A percentile compares a stretch with the other conserved stretches of the same genome.
Evolutionary conservation across 2,113 vertebrate species (phyloP).

Genomic region (Phyllostomus hastatus): DNA sequence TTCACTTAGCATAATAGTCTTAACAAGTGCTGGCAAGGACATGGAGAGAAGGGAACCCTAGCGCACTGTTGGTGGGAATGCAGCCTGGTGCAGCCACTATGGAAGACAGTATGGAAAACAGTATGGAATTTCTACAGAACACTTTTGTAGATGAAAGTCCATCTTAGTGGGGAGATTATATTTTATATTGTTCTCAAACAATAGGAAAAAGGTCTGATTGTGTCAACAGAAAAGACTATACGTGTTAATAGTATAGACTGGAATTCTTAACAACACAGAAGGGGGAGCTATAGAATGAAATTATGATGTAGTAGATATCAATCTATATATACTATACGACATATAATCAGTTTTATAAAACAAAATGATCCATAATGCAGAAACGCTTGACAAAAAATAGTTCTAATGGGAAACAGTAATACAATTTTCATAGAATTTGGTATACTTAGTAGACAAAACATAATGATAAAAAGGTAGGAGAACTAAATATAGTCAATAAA

Average conservation of each 20-base stretch:
- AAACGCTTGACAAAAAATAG: not conserved
- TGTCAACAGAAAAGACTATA: not conserved
- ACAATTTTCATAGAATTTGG: not conserved
- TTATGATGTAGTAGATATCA: not conserved
- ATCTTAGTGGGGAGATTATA: not conserved
- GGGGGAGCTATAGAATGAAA: not conserved
- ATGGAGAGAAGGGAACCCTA: too few relatives aligned
- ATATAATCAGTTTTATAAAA: not conserved
- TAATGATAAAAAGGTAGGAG: not conserved
- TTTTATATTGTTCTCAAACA: not conserved
- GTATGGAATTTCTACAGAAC: too few relatives aligned
- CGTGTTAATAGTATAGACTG: not conserved
- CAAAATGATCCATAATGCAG: conserved; percentile 13
- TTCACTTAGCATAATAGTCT: too few relatives aligned
- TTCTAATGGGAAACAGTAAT: not conserved
- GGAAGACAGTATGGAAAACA: too few relatives aligned
- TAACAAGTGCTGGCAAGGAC: too few relatives aligned
- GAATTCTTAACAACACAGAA: not conserved
- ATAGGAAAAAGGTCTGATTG: not conserved
- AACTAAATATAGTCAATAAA: not conserved
- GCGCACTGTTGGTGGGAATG: too few relatives aligned
- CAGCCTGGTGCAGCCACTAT: too few relatives aligned
- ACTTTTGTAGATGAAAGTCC: not conserved
- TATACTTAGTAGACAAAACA: not conserved
- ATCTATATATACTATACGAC: not conserved